Base-by-base conservation (phyloP, 2,888 invertebrate genomes). In the Drosophila histrio region DNA sequence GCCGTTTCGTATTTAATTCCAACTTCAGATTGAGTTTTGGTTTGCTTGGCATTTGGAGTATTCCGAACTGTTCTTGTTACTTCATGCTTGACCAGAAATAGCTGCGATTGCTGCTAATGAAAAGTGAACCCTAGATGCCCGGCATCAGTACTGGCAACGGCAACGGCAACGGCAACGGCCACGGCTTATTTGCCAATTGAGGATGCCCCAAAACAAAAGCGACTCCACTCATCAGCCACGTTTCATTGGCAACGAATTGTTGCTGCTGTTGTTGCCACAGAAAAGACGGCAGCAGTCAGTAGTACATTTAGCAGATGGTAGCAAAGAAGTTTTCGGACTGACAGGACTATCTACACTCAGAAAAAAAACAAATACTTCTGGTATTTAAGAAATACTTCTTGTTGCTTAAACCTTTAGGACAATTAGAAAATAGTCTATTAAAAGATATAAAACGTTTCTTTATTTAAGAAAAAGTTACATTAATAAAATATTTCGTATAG, bases 271-370 rank as follows among this genome's bases (percentile, higher is more conserved):
- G 32, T 30, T 21, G 46, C 32, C 21, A 21, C 21, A 39, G 50
- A 50, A 30, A 46, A 36, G 44, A 28, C n/a, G 52, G 38, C 39
- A 34, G 56, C 50, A 78, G 61, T 73, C 75, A 60, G 79, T 71
- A 73, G 88, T 72, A 86, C 68, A 83, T 88, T 87, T 87, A 87
- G 54, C 85, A 88, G 74, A 65, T 84, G 87, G 57, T 46, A 32
- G 24, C 24, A 19, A 19, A 6, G 22, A 44, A 54, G 47, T 47
- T 53, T 21, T 22, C 46, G 28, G 15, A 28, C 46, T 36, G 47
- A 30, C 61, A 57, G 52, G 11, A 59, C 44, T 49, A 39, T 36
- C 24, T 32, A n/a, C n/a, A n/a, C n/a, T n/a, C n/a, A n/a, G n/a
- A n/a, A n/a, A n/a, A n/a, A n/a, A n/a, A n/a, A n/a, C n/a, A n/a